Percentiles rank a stretch among this genome's conserved stretches.
These are phyloP conservation scores for Parasteatoda tepidariorum DNA, from an alignment of 1,140 invertebrate genomes.

Conservation along the genomic window DNA sequence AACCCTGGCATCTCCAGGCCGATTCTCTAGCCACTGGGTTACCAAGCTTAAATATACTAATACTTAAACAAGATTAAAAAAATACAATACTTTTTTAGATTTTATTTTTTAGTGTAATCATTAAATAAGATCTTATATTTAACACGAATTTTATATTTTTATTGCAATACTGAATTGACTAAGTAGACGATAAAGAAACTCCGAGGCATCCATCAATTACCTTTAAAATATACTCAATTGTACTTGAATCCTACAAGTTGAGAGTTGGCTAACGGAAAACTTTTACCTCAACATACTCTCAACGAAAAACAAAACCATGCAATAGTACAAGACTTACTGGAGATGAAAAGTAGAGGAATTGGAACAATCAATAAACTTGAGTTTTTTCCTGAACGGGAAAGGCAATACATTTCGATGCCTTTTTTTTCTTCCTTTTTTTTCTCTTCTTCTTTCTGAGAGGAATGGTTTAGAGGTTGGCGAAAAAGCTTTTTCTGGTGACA, in stretches of 20 bases:
- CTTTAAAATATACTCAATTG: no score
- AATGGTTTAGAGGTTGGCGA: conserved; percentile 8
- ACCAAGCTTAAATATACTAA: no score
- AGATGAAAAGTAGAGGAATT: conserved; percentile 32
- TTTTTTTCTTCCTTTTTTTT: not conserved
- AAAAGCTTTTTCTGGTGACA: conserved; percentile 4
- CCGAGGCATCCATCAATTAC: no score
- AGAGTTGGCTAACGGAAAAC: not conserved
- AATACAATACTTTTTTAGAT: no score
- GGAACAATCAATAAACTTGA: conserved; percentile 34
- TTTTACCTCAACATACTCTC: not conserved
- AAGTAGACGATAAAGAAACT: no score
- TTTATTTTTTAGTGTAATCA: no score
- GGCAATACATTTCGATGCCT: conserved; percentile 22
- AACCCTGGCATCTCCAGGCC: no score
- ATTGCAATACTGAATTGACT: no score
- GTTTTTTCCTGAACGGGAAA: not conserved
- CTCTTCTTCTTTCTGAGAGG: not conserved
- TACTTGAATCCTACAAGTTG: conserved; percentile 21
- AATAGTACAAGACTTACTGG: not conserved
- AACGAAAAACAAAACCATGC: not conserved
- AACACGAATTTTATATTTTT: no score
- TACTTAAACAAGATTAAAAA: no score
- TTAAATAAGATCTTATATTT: no score
- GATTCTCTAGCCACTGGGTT: no score